A percentile compares a stretch with the other conserved stretches of the same genome.
These are phyloP conservation scores for Scaptomyza polygonia DNA, from an alignment of 2,888 invertebrate species.

Conservation along the genomic window DNA sequence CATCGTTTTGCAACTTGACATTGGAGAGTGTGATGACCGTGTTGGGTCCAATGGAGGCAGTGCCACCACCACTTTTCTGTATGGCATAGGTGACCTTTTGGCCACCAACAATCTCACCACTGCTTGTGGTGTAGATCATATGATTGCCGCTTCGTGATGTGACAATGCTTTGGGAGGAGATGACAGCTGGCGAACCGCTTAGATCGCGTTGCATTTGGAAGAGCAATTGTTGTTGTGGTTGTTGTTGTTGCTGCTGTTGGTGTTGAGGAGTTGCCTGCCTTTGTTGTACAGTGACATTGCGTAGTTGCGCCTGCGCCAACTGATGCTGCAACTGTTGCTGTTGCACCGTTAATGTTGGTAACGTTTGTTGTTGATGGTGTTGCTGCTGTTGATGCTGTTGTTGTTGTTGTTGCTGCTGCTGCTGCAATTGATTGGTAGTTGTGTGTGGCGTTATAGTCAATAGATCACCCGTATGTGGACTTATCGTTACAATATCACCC, in stretches of 20 bases:
- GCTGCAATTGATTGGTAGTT: constrained; percentile 53
- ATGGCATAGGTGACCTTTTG: constrained; percentile 82
- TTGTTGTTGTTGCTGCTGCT: constrained; percentile 38
- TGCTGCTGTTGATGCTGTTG: constrained; percentile 17
- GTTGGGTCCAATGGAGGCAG: constrained; percentile 71
- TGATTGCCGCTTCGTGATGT: constrained; percentile 79
- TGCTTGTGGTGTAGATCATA: constrained; percentile 81
- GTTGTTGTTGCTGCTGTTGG: constrained; percentile 58
- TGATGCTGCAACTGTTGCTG: constrained; percentile 75
- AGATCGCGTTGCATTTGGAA: constrained; percentile 81
- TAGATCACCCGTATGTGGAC: constrained; percentile 65
- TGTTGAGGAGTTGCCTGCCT: constrained; percentile 65
- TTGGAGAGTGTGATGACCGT: constrained; percentile 82
- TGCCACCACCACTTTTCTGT: constrained; percentile 59
- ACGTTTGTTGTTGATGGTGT: constrained; percentile 51
- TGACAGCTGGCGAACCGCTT: constrained; percentile 54
- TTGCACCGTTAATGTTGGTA: constrained; percentile 64
- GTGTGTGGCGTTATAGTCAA: constrained; percentile 65
- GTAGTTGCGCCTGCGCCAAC: constrained; percentile 74
- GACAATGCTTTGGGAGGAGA: constrained; percentile 50
- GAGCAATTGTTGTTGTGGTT: constrained; percentile 72
- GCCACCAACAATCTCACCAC: constrained; percentile 70
- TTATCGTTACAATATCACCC: constrained; percentile 66
- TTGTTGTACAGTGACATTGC: constrained; percentile 77
- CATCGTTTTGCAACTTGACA: constrained; percentile 80